A percentile compares a stretch with the other conserved stretches of the same genome.
Conservation (phyloP, 2,113 vertebrate species). For the Aldabrachelys gigantea region DNA sequence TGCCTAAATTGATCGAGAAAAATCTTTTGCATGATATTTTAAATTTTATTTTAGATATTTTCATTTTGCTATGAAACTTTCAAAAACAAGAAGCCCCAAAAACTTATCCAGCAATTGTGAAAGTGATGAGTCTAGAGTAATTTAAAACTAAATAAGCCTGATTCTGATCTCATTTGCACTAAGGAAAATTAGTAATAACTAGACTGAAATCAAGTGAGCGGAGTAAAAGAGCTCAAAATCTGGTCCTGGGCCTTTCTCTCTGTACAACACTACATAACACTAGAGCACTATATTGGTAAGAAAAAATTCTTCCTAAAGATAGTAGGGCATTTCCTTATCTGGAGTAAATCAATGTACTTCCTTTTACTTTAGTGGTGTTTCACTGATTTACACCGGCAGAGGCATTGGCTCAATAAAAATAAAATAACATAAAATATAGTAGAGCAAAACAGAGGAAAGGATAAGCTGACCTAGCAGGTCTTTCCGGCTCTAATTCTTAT, state of each 20-base stretch:
- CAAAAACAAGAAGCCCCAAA: no score
- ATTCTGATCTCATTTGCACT: not conserved
- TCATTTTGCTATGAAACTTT: no score
- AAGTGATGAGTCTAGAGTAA: not conserved
- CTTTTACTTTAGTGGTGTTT: not conserved
- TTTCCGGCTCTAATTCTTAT: conserved; percentile 39
- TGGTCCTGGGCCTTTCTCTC: not conserved
- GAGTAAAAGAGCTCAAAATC: not conserved
- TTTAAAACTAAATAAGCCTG: not conserved
- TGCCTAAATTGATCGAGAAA: no score
- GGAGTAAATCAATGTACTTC: not conserved
- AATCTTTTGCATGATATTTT: no score
- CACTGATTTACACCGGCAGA: not conserved
- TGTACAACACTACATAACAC: not conserved
- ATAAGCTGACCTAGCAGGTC: conserved; percentile 42
- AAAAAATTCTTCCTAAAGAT: not conserved
- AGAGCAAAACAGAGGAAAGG: not conserved
- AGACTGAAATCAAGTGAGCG: not conserved
- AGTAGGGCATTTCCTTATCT: not conserved
- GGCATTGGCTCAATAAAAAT: conserved; percentile 8
- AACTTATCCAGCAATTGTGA: no score
- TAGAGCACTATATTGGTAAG: not conserved
- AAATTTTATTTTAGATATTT: no score
- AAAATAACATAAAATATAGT: not conserved
- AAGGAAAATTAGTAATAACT: not conserved